Conservation (phyloP, 1,140 invertebrate species). For the Psix sp. region DNA sequence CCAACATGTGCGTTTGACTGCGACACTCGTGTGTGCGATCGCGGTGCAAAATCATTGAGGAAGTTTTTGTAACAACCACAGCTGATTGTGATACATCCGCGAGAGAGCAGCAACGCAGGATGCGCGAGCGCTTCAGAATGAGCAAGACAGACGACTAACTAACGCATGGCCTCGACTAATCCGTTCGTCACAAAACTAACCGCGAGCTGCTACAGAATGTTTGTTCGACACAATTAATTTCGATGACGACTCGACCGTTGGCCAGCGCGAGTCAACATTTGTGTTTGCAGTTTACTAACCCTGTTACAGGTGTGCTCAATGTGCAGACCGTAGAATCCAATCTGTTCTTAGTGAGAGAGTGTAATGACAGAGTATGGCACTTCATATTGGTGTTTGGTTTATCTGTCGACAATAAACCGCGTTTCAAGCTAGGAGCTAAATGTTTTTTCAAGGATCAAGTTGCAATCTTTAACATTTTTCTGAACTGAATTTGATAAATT, state of each 20-base stretch:
- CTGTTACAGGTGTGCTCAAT: slow-evolving; percentile 34
- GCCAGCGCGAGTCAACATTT: slow-evolving; percentile 17
- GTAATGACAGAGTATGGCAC: slow-evolving; percentile 67
- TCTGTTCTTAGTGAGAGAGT: slow-evolving; percentile 22
- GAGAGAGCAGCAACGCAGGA: too few relatives aligned
- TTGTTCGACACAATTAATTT: slow-evolving; percentile 11
- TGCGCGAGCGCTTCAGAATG: too few relatives aligned
- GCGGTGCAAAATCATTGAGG: slow-evolving; percentile 71
- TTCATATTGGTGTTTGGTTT: slow-evolving; percentile 68
- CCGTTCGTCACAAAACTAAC: slow-evolving; percentile 17
- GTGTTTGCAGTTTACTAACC: slow-evolving; percentile 39
- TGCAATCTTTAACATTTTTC: too few relatives aligned
- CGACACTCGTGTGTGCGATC: slow-evolving; percentile 54
- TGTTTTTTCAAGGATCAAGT: too few relatives aligned
- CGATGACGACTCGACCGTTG: slow-evolving; percentile 18
- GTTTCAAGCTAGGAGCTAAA: too few relatives aligned
- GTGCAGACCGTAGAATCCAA: slow-evolving; percentile 33
- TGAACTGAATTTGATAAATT: too few relatives aligned
- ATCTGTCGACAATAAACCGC: too few relatives aligned
- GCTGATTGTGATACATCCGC: slow-evolving; percentile 8
- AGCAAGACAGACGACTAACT: slow-evolving; percentile 39
- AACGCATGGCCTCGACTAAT: slow-evolving; percentile 60
- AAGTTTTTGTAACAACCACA: slow-evolving; percentile 32
- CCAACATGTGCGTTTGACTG: slow-evolving; percentile 24
- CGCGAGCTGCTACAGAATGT: slow-evolving; percentile 5